phyloP scores from a whole-genome alignment of 2,113 vertebrate genomes.

The Aythya baeri region DNA sequence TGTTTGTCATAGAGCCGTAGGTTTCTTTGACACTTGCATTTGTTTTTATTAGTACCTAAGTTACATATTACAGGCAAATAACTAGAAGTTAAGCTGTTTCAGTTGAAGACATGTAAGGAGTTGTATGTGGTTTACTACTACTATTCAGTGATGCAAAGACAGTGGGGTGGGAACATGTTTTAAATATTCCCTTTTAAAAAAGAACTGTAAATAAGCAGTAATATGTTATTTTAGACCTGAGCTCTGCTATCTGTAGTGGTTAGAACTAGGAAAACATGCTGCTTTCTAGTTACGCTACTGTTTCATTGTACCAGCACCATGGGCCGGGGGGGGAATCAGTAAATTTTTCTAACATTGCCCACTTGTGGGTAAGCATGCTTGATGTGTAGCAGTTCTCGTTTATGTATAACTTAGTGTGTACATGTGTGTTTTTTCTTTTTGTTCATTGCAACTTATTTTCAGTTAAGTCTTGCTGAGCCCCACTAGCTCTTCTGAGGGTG shows the following conservation, averaged over 20 bases:
- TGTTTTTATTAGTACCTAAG: background rate
- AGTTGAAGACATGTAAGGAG: conserved; percentile 53
- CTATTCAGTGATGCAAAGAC: conserved; percentile 53
- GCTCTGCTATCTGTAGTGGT: conserved; percentile 68
- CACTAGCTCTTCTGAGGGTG: conserved; percentile 75
- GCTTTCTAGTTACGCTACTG: conserved; percentile 73
- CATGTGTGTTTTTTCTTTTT: conserved; percentile 57
- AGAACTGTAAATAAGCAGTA: conserved; percentile 77
- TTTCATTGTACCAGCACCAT: conserved; percentile 73
- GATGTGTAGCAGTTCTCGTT: conserved; percentile 61
- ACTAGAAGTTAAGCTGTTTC: conserved; percentile 62
- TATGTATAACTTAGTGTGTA: conserved; percentile 66
- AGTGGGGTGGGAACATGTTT: conserved; percentile 67
- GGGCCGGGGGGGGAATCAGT: background rate
- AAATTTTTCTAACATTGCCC: conserved; percentile 67
- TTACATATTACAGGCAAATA: conserved; percentile 45
- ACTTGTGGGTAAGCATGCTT: conserved; percentile 71
- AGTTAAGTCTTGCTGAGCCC: conserved; percentile 73
- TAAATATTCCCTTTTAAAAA: conserved; percentile 67
- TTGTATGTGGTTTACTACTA: conserved; percentile 59
- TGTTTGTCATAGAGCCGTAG: conserved; percentile 4
- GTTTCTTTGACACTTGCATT: conserved; percentile 11
- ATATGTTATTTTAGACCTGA: conserved; percentile 69
- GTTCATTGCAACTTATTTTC: conserved; percentile 59
- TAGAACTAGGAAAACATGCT: conserved; percentile 73